These are phyloP conservation scores for Aplocera efformata DNA, from an alignment of 2,888 invertebrate genomes.

Conservation along the genomic window DNA sequence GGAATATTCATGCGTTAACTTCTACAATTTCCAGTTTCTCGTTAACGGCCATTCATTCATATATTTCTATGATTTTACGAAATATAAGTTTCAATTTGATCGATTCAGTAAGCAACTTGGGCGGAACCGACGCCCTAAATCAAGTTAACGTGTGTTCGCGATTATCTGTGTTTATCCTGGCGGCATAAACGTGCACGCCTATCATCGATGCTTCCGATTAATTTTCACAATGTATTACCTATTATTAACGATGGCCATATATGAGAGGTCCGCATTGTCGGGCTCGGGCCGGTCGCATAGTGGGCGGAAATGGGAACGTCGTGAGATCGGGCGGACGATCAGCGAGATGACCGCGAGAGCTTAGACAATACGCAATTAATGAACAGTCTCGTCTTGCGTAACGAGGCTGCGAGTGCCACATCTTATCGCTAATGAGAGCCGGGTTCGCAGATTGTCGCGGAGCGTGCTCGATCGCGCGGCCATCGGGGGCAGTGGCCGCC, in stretches of 20 bases:
- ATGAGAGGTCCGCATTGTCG: constrained; percentile 34
- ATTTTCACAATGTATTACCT: constrained; percentile 48
- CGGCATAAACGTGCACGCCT: constrained; percentile 54
- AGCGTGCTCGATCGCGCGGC: constrained; percentile 38
- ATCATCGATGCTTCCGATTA: constrained; percentile 66
- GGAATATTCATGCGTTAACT: constrained; percentile 17
- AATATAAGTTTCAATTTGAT: constrained; percentile 1
- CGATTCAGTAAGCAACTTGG: constrained; percentile 25
- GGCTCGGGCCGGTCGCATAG: constrained; percentile 26
- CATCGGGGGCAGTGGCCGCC: constrained; percentile 36
- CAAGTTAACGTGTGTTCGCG: constrained; percentile 52
- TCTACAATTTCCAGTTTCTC: constrained; percentile 28
- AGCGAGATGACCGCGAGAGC: constrained; percentile 49
- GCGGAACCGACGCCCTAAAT: constrained; percentile 54
- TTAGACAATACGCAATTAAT: constrained; percentile 70
- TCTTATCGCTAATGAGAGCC: constrained; percentile 65
- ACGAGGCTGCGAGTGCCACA: constrained; percentile 50
- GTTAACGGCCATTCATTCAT: background rate
- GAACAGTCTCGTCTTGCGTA: constrained; percentile 60
- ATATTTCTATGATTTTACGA: background rate
- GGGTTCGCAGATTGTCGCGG: constrained; percentile 47
- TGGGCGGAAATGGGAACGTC: constrained; percentile 50
- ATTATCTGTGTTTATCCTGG: constrained; percentile 64
- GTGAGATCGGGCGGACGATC: constrained; percentile 52
- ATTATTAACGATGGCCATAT: constrained; percentile 48